Percentiles rank a stretch among this genome's conserved stretches.
Evolutionary conservation across 2,888 invertebrate genomes (phyloP).

Genomic region (Pristionchus mayeri): DNA sequence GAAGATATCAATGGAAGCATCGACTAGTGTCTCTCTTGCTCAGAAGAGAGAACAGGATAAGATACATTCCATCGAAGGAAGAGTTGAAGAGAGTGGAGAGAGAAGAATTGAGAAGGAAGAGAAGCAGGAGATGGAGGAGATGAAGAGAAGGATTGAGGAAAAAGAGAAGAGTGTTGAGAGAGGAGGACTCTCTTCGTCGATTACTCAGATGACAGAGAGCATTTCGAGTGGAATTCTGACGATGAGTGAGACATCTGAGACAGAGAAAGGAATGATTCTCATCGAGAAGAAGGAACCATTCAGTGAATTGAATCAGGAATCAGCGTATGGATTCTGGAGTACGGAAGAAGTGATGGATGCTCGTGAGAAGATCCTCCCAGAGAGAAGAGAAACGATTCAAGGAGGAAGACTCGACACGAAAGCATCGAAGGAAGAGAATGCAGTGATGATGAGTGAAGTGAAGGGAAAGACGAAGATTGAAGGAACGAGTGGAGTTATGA

Average conservation of each 20-base stretch:
- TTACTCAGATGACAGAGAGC: too few relatives aligned
- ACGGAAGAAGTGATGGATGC: conserved; percentile 38
- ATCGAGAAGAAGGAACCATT: too few relatives aligned
- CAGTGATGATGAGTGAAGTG: neutral
- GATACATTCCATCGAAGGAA: neutral
- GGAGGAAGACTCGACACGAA: neutral
- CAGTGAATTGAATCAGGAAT: conserved; percentile 50
- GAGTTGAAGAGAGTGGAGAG: neutral
- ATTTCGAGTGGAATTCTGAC: too few relatives aligned
- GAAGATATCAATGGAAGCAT: neutral
- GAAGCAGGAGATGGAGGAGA: too few relatives aligned
- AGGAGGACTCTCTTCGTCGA: too few relatives aligned
- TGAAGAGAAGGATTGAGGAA: too few relatives aligned
- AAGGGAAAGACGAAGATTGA: neutral
- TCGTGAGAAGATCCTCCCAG: conserved; percentile 15
- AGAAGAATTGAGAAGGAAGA: neutral
- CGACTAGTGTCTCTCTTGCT: neutral
- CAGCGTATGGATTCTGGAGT: conserved; percentile 55
- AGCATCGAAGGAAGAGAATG: neutral
- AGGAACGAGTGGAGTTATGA: conserved; percentile 7
- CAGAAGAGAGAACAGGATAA: neutral
- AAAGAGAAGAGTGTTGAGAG: too few relatives aligned
- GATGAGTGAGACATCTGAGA: too few relatives aligned
- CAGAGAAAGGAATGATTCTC: too few relatives aligned
- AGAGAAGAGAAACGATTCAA: neutral